A percentile compares a stretch with the other conserved stretches of the same genome.
Evolutionary conservation across 2,113 vertebrate genomes (phyloP).

Genomic region (Henicopernis longicauda): DNA sequence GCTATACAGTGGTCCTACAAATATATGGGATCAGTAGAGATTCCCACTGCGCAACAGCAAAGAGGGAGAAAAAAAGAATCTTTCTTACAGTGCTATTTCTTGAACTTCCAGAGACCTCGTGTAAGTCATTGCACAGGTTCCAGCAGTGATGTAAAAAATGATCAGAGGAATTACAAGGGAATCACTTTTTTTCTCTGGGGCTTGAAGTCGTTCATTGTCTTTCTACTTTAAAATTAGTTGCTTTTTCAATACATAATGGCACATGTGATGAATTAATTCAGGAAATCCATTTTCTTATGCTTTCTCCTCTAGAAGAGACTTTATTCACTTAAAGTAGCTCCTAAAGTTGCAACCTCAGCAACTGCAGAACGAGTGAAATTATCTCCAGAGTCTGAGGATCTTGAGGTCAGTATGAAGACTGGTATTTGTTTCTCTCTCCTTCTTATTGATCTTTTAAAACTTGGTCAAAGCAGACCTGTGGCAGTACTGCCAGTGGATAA

Average conservation of each 20-base stretch:
- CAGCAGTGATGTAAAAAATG: not conserved
- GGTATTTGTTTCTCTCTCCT: not conserved
- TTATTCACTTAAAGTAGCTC: constrained; percentile 88
- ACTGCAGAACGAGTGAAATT: constrained; percentile 68
- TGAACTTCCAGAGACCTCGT: not conserved
- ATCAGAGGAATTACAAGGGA: not conserved
- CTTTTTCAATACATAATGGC: not conserved
- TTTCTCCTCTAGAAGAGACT: constrained; percentile 81
- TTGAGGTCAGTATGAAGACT: constrained; percentile 82
- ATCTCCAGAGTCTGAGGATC: constrained; percentile 79
- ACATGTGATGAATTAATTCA: not conserved
- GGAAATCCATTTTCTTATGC: not conserved
- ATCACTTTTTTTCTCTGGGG: not conserved
- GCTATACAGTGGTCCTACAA: not conserved
- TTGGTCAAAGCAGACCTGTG: not conserved
- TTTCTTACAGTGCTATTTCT: not conserved
- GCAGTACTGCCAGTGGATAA: not conserved
- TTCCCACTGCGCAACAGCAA: not conserved
- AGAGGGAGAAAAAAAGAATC: not conserved
- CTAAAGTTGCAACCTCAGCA: constrained; percentile 69
- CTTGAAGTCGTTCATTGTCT: not conserved
- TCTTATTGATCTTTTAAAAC: not conserved
- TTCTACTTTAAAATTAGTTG: not conserved
- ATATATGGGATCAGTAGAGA: not conserved
- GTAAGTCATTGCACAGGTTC: not conserved